Evolutionary conservation across 2,888 invertebrate genomes (phyloP).

Genomic region (Eilema depressum): DNA sequence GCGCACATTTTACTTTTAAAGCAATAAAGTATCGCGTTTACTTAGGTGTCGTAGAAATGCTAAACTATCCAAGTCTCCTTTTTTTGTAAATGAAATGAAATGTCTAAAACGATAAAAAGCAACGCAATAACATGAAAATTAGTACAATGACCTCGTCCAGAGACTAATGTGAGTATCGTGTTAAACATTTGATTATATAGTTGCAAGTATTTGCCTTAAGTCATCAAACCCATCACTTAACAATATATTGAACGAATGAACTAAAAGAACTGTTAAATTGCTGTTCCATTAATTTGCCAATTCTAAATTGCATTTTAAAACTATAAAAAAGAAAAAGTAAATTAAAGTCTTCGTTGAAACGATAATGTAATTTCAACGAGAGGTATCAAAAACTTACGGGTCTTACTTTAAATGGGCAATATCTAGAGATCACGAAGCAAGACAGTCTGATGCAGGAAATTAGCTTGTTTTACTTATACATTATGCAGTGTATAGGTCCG

Average conservation of each 20-base stretch:
- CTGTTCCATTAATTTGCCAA: slow-evolving; percentile 23
- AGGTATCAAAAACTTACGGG: slow-evolving; percentile 19
- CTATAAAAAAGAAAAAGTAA: slow-evolving; percentile 16
- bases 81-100: slow-evolving; percentile 5
- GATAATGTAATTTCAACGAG: slow-evolving; percentile 11
- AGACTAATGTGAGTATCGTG: slow-evolving; percentile 53
- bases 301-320: slow-evolving; percentile 22
- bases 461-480: slow-evolving; percentile 70
- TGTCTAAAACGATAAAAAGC: slow-evolving; percentile 27
- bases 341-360: not conserved
- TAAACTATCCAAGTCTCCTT: not conserved
- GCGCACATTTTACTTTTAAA: slow-evolving; percentile 43
- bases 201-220: slow-evolving; percentile 43
- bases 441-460: slow-evolving; percentile 71
- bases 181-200: slow-evolving; percentile 54
- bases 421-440: slow-evolving; percentile 70
- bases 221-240: slow-evolving; percentile 42
- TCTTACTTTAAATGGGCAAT: slow-evolving; percentile 47
- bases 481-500: slow-evolving; percentile 66
- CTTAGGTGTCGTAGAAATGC: slow-evolving; percentile 39
- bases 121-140: slow-evolving; percentile 43
- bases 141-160: slow-evolving; percentile 62
- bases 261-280: slow-evolving; percentile 35
- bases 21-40: slow-evolving; percentile 16
- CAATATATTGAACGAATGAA: slow-evolving; percentile 41